These are phyloP conservation scores for Pediacus dermestoides DNA, from an alignment of 2,888 invertebrate species.

Conservation along the genomic window DNA sequence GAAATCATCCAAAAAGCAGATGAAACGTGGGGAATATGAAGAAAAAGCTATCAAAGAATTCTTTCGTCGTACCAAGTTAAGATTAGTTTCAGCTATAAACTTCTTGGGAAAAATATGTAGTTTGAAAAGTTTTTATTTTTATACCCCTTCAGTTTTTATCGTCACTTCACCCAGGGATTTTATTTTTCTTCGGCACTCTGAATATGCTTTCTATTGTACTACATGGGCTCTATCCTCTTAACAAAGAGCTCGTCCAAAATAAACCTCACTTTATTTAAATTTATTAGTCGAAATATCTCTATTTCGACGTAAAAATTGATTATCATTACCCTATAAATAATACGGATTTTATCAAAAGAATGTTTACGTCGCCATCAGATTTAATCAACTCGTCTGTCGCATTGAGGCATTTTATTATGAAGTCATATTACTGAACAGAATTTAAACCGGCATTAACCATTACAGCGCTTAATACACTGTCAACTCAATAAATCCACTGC, in stretches of 20 bases:
- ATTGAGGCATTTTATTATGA: too few relatives aligned
- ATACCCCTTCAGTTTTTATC: constrained; percentile 16
- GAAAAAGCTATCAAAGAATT: constrained; percentile 24
- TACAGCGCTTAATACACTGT: too few relatives aligned
- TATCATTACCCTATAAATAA: too few relatives aligned
- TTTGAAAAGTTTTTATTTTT: constrained; percentile 24
- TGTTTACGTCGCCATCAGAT: too few relatives aligned
- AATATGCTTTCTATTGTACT: constrained; percentile 14
- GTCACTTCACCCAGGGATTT: constrained; percentile 7
- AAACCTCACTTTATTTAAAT: too few relatives aligned
- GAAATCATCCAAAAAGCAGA: constrained; percentile 17
- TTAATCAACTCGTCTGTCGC: too few relatives aligned
- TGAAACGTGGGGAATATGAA: constrained; percentile 18
- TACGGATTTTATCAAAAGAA: too few relatives aligned
- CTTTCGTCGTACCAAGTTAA: constrained; percentile 23
- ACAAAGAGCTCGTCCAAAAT: background rate
- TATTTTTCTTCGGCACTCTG: constrained; percentile 11
- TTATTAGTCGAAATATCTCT: too few relatives aligned
- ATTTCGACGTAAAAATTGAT: too few relatives aligned
- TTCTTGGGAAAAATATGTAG: constrained; percentile 21
- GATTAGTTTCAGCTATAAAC: constrained; percentile 27
- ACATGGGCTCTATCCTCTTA: constrained; percentile 3
- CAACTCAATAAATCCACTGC: too few relatives aligned
- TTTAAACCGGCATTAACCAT: too few relatives aligned
- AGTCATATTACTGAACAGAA: too few relatives aligned